These are phyloP conservation scores for Troides helena DNA, from an alignment of 2,888 invertebrate species.

Conservation along the genomic window DNA sequence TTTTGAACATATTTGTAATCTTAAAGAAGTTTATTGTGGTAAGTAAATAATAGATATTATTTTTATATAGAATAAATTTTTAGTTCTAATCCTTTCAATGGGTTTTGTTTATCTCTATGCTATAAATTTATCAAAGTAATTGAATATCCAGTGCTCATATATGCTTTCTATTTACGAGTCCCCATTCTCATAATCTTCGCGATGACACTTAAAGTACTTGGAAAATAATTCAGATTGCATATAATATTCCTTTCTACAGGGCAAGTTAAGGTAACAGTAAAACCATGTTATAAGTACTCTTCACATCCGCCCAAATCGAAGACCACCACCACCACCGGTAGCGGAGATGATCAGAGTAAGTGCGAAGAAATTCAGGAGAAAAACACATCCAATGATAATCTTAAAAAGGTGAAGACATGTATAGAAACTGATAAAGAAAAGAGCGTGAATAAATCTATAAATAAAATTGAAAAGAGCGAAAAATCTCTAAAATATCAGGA, in stretches of 20 bases:
- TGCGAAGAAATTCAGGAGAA: conserved; percentile 2
- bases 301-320: conserved; percentile 53
- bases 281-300: conserved; percentile 55
- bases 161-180: no score
- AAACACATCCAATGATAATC: conserved; percentile 2
- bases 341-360: conserved; percentile 19
- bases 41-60: conserved; percentile 28
- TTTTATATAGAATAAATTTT: background rate
- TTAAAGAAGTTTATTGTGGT: conserved; percentile 49
- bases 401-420: background rate
- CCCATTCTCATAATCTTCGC: no score
- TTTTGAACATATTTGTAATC: conserved; percentile 48
- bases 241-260: conserved; percentile 45
- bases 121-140: background rate
- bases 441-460: background rate
- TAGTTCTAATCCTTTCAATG: no score
- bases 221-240: background rate
- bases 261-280: conserved; percentile 47
- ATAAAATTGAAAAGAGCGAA: background rate
- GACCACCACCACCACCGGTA: conserved; percentile 32
- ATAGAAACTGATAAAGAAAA: background rate
- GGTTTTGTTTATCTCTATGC: no score
- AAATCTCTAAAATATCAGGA: background rate
- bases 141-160: background rate
- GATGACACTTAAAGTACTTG: no score